Evolutionary conservation across 2,113 vertebrate genomes (phyloP), one percentile per base, ranked within the genome.

Genomic region (Leptocoma aspasia): DNA sequence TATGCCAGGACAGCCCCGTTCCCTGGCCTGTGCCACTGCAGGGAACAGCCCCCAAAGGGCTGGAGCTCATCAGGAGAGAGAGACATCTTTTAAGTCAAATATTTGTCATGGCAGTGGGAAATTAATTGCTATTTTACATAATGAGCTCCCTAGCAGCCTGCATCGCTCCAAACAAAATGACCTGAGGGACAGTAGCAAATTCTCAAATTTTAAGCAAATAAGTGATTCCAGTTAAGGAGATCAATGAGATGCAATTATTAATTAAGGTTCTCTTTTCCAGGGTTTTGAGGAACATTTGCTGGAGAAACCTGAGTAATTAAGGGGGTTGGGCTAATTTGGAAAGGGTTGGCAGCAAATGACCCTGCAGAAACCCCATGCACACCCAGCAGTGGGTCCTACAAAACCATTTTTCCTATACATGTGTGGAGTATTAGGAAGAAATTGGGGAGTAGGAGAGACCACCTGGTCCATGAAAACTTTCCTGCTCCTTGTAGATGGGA

Each of bases 101-200:
- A 93, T 94, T 95, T 81, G 56, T 81, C 83, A 37, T 60, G 72
- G 86, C 73, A 68, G 60, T 52, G 47, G 82, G 83, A 89, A 91
- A 92, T 94, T 94, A 97, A 97, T 95, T 94, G 92, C 94, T 86
- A 4, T 84, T 93, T 86, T 95, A 52, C 86, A 94, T 92, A 94
- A 93, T 94, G 91, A 94, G 81, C 83, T 95, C 66, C 76, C 87
- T 75, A 61, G 65, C 80, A 88, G 70, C 9, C 59, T 82, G 63
- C 63, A 49, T 54, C 24, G 33, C 86, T 68, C 35, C 82, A 92
- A 94, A n/a, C 69, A 92, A 86, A 94, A 94, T 94, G 80, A 95
- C 95, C 91, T 91, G 89, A 89, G 95, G 95, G 91, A 94, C 61
- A 56, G 81, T 5, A 81, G 89, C 82, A 78, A 76, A 68, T 68